Percentiles rank a stretch among this genome's conserved stretches.
phyloP scores from a whole-genome alignment of 2,797 vertebrate species.

The Alosa sapidissima region DNA sequence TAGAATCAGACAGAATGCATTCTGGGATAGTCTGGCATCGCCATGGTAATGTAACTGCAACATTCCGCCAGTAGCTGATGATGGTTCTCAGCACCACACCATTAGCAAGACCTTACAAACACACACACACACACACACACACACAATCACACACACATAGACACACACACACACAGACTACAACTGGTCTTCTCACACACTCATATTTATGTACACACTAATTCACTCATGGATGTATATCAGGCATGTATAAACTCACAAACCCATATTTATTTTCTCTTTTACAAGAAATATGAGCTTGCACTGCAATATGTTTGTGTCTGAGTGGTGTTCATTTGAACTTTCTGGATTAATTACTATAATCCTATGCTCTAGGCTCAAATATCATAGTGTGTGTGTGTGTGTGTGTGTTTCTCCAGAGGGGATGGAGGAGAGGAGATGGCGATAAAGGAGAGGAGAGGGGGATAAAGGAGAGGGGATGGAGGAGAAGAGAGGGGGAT shows the following conservation, averaged over 20 bases:
- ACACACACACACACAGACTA: constrained; percentile 6
- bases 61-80: constrained; percentile 8
- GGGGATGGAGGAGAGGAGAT: background rate
- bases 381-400: background rate
- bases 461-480: background rate
- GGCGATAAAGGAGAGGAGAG: constrained; percentile 9
- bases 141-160: constrained; percentile 18
- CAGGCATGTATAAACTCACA: background rate
- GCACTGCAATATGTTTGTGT: background rate
- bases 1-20: constrained; percentile 8
- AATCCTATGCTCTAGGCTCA: background rate
- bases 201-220: background rate
- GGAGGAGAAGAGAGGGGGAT: background rate
- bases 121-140: constrained; percentile 2
- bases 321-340: background rate
- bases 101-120: background rate
- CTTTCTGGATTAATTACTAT: background rate
- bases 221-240: background rate
- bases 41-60: background rate
- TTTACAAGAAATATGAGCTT: no score
- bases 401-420: background rate
- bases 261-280: background rate
- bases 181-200: background rate
- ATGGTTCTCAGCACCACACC: background rate
- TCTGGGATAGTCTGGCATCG: background rate